phyloP scores from a whole-genome alignment of 2,888 invertebrate genomes.

The Dermolepida albohirtum region DNA sequence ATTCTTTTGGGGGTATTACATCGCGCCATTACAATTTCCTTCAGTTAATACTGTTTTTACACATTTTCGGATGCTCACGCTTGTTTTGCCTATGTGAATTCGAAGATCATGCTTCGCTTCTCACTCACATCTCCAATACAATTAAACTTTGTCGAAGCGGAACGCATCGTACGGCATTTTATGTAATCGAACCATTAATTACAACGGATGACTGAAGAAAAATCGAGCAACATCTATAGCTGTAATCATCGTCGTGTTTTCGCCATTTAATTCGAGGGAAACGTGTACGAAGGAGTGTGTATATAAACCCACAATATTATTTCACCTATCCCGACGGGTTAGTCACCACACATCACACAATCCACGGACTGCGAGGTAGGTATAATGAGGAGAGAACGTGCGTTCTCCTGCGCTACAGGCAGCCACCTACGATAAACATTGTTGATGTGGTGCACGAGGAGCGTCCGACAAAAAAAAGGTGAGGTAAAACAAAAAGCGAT shows the following conservation, averaged over 20 bases:
- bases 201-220: conserved; percentile 8
- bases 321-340: conserved; percentile 17
- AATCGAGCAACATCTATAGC: conserved; percentile 12
- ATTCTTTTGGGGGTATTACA: too few species aligned
- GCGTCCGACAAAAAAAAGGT: conserved; percentile 57
- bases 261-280: conserved; percentile 4
- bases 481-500: conserved; percentile 60
- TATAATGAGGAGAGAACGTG: conserved; percentile 36
- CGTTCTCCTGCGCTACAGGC: conserved; percentile 38
- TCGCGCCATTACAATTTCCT: too few species aligned
- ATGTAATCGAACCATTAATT: conserved; percentile 14
- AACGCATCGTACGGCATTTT: conserved; percentile 6
- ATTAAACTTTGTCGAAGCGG: conserved; percentile 15
- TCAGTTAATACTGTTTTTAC: too few species aligned
- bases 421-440: conserved; percentile 61
- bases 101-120: conserved; percentile 1
- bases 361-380: background rate
- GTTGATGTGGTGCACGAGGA: conserved; percentile 50
- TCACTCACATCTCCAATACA: conserved; percentile 9
- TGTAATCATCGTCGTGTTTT: conserved; percentile 6
- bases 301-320: conserved; percentile 11
- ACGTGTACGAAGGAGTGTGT: background rate
- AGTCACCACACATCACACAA: conserved; percentile 31
- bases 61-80: too few species aligned
- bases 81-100: background rate